Conservation (phyloP, 2,888 invertebrate genomes). For the Nesidiocoris tenuis region DNA sequence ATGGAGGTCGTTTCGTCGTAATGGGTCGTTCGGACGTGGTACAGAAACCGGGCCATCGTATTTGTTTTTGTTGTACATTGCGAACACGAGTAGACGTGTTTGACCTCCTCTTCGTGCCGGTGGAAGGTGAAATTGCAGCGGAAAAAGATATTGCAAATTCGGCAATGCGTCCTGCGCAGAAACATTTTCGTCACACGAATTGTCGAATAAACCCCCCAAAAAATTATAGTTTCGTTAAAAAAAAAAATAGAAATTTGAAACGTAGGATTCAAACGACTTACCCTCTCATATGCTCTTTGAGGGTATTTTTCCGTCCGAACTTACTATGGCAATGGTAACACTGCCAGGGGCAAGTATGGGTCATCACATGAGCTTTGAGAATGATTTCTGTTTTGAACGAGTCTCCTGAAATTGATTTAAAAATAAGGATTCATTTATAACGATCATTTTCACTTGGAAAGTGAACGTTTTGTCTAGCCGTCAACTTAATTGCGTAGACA, state of each 20-base stretch:
- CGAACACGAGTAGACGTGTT: slow-evolving; percentile 4
- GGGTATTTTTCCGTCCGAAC: not conserved
- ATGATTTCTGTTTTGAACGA: not conserved
- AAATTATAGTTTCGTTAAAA: too few relatives aligned
- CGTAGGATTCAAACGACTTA: too few relatives aligned
- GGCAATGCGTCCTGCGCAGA: not conserved
- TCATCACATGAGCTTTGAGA: not conserved
- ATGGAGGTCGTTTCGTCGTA: slow-evolving; percentile 8
- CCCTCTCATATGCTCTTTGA: not conserved
- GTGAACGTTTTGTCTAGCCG: too few relatives aligned
- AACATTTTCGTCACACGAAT: too few relatives aligned
- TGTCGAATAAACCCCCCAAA: too few relatives aligned
- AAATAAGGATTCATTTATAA: too few relatives aligned
- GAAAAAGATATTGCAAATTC: not conserved
- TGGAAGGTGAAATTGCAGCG: not conserved
- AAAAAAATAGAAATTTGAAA: too few relatives aligned
- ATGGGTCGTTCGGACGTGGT: not conserved
- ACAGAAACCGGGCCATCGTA: not conserved
- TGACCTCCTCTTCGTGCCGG: not conserved
- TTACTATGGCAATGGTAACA: slow-evolving; percentile 6
- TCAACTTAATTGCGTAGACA: too few relatives aligned
- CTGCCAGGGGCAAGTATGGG: not conserved
- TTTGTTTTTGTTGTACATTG: not conserved
- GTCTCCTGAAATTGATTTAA: not conserved
- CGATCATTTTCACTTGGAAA: too few relatives aligned